Evolutionary conservation across 2,888 invertebrate species (phyloP).

Genomic region (Luperina testacea): DNA sequence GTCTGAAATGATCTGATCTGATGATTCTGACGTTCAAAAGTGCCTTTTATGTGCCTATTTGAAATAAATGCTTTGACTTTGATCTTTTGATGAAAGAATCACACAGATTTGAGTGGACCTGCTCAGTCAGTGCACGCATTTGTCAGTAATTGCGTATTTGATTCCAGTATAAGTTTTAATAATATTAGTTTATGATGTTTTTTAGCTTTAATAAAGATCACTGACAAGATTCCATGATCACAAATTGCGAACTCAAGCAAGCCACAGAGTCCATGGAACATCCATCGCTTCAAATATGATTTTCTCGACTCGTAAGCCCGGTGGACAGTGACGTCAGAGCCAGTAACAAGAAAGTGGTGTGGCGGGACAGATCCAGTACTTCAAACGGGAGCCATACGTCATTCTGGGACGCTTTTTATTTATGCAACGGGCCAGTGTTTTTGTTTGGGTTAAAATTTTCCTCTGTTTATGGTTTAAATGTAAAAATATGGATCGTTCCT

Average conservation of each 20-base stretch:
- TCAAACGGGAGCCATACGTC: slow-evolving; percentile 50
- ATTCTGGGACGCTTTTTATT: slow-evolving; percentile 50
- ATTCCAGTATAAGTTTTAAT: not conserved
- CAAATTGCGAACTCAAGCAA: slow-evolving; percentile 20
- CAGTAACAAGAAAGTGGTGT: slow-evolving; percentile 52
- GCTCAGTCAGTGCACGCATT: not conserved
- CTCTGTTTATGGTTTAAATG: slow-evolving; percentile 31
- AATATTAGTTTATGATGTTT: not conserved
- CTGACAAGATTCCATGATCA: slow-evolving; percentile 1
- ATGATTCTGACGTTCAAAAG: no score
- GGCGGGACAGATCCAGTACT: slow-evolving; percentile 24
- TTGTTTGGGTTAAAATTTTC: slow-evolving; percentile 44
- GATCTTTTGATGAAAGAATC: not conserved
- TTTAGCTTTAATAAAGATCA: not conserved
- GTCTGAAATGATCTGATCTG: not conserved
- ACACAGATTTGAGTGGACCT: not conserved
- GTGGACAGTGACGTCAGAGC: slow-evolving; percentile 47
- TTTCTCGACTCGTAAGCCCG: slow-evolving; percentile 23
- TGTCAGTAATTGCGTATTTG: not conserved
- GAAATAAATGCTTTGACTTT: no score
- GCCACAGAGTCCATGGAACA: slow-evolving; percentile 19
- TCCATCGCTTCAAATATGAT: slow-evolving; percentile 27
- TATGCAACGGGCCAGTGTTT: slow-evolving; percentile 50
- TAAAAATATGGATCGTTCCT: slow-evolving; percentile 14
- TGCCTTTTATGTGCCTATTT: no score